These are phyloP conservation scores for Vimba vimba DNA, from an alignment of 2,113 vertebrate genomes.

Conservation along the genomic window DNA sequence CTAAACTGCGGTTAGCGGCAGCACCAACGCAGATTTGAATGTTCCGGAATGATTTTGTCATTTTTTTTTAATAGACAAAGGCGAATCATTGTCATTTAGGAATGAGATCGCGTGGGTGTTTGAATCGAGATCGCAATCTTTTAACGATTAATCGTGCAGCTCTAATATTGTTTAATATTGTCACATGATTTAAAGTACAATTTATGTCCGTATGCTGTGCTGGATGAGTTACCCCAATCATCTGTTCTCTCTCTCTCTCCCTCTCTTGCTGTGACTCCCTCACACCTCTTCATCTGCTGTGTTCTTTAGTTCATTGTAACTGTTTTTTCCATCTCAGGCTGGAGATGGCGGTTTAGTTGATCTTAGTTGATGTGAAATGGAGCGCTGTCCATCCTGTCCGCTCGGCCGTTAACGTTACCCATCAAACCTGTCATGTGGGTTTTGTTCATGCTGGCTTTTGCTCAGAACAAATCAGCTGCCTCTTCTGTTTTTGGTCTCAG, in stretches of 20 bases:
- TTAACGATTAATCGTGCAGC: too few relatives aligned
- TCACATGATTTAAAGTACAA: too few relatives aligned
- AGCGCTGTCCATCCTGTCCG: conserved; percentile 1
- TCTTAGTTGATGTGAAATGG: background rate
- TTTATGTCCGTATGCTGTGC: too few relatives aligned
- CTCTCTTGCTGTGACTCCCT: background rate
- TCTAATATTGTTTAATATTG: too few relatives aligned
- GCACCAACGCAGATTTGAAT: too few relatives aligned
- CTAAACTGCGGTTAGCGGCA: too few relatives aligned
- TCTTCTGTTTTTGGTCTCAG: conserved; percentile 15
- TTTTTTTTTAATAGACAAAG: too few relatives aligned
- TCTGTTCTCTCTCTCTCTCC: background rate
- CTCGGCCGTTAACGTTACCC: background rate
- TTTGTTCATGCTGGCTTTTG: conserved; percentile 16
- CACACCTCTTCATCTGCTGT: background rate
- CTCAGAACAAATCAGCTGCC: conserved; percentile 25
- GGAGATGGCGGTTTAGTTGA: background rate
- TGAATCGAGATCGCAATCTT: too few relatives aligned
- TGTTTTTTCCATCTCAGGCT: background rate
- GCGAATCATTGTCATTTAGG: too few relatives aligned
- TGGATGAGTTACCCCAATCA: background rate
- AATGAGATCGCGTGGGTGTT: too few relatives aligned
- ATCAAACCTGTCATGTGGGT: conserved; percentile 21
- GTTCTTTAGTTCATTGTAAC: background rate
- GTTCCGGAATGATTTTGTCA: too few relatives aligned